A percentile compares a stretch with the other conserved stretches of the same genome.
These are phyloP conservation scores for Limnephilus rhombicus DNA, from an alignment of 2,888 invertebrate genomes.

Conservation along the genomic window DNA sequence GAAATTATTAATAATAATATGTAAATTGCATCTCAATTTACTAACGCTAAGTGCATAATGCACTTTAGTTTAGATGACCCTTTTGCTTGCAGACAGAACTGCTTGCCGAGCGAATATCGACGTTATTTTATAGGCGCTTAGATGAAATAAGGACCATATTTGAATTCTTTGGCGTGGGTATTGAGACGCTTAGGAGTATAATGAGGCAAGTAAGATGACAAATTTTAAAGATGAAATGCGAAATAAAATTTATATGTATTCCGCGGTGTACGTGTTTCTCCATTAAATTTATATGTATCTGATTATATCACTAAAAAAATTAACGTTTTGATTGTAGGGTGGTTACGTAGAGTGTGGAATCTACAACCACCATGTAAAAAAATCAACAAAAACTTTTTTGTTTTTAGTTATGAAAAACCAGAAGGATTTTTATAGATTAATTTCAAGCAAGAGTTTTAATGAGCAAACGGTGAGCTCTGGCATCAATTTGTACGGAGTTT, in stretches of 20 bases:
- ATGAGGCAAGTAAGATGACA: background rate
- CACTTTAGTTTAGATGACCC: background rate
- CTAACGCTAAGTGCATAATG: conserved; percentile 32
- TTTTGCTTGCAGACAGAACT: background rate
- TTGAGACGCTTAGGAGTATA: background rate
- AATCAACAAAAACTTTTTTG: too few species aligned
- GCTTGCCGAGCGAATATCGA: background rate
- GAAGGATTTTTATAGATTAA: too few species aligned
- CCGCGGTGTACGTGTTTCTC: too few species aligned
- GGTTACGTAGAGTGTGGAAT: too few species aligned
- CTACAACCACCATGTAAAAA: too few species aligned
- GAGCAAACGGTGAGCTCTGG: too few species aligned
- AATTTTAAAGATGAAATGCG: background rate
- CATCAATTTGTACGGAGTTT: too few species aligned
- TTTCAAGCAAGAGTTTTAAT: too few species aligned
- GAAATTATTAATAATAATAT: conserved; percentile 3
- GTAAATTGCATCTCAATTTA: conserved; percentile 32
- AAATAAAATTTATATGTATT: background rate
- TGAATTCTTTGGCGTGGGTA: background rate
- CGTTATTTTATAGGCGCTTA: background rate
- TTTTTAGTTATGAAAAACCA: too few species aligned
- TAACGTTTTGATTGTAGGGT: too few species aligned
- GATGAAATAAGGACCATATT: background rate
- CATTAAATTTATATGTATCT: too few species aligned
- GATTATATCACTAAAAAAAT: too few species aligned